A percentile compares a stretch with the other conserved stretches of the same genome.
Conservation (phyloP, 2,888 invertebrate species). For the Nomada ruficornis region DNA sequence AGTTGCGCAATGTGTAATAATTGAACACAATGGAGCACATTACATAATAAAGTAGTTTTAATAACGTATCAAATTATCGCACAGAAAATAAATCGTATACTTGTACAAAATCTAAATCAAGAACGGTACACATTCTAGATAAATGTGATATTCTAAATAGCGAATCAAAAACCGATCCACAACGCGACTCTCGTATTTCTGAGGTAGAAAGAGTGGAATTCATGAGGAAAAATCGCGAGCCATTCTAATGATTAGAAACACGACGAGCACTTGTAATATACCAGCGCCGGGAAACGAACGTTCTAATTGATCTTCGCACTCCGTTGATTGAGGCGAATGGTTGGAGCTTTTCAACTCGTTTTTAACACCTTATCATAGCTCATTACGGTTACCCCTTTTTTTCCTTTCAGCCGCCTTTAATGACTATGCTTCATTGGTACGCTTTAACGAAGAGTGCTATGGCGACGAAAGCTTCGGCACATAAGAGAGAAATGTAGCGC, state of each 20-base stretch:
- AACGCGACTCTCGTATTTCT: conserved; percentile 34
- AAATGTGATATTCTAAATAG: conserved; percentile 18
- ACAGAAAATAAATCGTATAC: not conserved
- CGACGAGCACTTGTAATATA: conserved; percentile 12
- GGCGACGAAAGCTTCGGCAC: conserved; percentile 48
- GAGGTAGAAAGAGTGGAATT: conserved; percentile 56
- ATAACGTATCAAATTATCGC: not conserved
- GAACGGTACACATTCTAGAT: not conserved
- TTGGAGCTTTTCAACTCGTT: conserved; percentile 1
- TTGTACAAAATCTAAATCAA: too few relatives aligned
- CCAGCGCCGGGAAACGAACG: conserved; percentile 1
- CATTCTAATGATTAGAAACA: conserved; percentile 27
- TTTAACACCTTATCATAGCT: conserved; percentile 27
- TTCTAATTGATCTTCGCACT: conserved; percentile 37
- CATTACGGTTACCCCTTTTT: conserved; percentile 12
- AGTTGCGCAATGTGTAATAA: too few relatives aligned
- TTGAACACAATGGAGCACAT: too few relatives aligned
- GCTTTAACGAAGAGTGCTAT: conserved; percentile 49
- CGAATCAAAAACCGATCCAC: conserved; percentile 37
- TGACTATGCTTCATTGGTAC: conserved; percentile 48
- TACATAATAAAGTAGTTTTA: too few relatives aligned
- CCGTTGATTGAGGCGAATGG: conserved; percentile 24
- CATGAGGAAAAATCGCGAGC: conserved; percentile 24
- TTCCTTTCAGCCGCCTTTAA: conserved; percentile 31
- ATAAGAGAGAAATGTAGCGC: conserved; percentile 39